A percentile compares a stretch with the other conserved stretches of the same genome.
Evolutionary conservation across 2,888 invertebrate species (phyloP).

Genomic region (Chaetoderma sp.): DNA sequence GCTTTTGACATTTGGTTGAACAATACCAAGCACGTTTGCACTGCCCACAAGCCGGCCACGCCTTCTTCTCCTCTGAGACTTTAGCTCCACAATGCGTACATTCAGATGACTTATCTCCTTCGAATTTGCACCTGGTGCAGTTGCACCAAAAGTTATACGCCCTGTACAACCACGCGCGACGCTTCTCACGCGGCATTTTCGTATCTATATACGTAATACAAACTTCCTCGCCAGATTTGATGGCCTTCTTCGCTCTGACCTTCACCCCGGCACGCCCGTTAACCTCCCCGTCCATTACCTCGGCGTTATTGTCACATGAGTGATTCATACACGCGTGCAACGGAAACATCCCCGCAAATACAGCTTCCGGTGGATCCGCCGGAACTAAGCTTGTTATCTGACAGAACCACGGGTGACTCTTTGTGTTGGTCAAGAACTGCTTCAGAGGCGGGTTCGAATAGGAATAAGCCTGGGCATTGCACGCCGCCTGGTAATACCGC

Average conservation of each 20-base stretch:
- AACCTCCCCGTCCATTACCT: slow-evolving; percentile 40
- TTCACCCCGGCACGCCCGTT: slow-evolving; percentile 38
- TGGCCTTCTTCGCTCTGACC: slow-evolving; percentile 4
- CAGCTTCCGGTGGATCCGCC: slow-evolving; percentile 46
- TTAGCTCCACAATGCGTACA: slow-evolving; percentile 46
- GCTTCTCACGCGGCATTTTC: slow-evolving; percentile 34
- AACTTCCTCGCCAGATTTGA: slow-evolving; percentile 41
- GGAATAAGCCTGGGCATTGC: slow-evolving; percentile 55
- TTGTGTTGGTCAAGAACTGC: slow-evolving; percentile 36
- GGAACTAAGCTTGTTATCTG: neutral
- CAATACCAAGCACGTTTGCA: slow-evolving; percentile 57
- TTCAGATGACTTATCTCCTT: slow-evolving; percentile 45
- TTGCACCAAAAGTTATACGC: slow-evolving; percentile 58
- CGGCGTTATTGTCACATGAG: slow-evolving; percentile 52
- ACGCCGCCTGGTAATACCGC: slow-evolving; percentile 47
- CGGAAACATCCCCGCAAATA: slow-evolving; percentile 55
- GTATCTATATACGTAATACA: slow-evolving; percentile 51
- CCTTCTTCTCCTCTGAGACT: slow-evolving; percentile 28
- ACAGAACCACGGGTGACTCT: slow-evolving; percentile 20
- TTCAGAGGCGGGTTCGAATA: slow-evolving; percentile 44
- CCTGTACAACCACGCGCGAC: slow-evolving; percentile 45
- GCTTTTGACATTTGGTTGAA: slow-evolving; percentile 48
- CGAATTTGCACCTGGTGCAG: slow-evolving; percentile 48
- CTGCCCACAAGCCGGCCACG: slow-evolving; percentile 44
- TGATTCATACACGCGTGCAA: slow-evolving; percentile 58